Percentiles rank a stretch among this genome's conserved stretches.
Conservation (phyloP, 2,113 vertebrate genomes). For the Oophaga pumilio region DNA sequence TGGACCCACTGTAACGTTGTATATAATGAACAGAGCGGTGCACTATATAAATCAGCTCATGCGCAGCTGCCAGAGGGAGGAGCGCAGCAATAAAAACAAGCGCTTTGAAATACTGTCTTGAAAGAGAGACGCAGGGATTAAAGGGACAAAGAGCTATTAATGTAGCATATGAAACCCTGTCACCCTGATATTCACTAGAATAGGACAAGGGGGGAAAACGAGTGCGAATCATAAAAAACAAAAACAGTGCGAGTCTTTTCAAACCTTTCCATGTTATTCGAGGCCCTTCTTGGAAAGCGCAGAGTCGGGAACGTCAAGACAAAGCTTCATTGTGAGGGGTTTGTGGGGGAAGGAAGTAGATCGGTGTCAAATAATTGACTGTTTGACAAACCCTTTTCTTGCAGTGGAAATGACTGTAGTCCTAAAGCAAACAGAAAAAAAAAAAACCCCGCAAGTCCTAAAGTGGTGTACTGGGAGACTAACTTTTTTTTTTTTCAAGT, state of each 20-base stretch:
- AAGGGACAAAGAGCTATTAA: conserved; percentile 50
- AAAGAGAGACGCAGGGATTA: conserved; percentile 44
- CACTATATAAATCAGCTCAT: conserved; percentile 23
- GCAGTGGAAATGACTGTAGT: conserved; percentile 16
- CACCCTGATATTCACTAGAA: conserved; percentile 25
- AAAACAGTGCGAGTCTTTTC: neutral
- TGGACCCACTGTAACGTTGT: neutral
- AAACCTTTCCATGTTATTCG: conserved; percentile 36
- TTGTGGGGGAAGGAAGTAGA: conserved; percentile 42
- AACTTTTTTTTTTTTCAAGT: neutral
- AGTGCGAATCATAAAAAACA: neutral
- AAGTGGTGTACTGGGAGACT: neutral
- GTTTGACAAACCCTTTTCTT: conserved; percentile 37
- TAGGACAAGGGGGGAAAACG: conserved; percentile 4
- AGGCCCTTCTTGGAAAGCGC: conserved; percentile 24
- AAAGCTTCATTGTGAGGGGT: conserved; percentile 31
- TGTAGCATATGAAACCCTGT: conserved; percentile 39
- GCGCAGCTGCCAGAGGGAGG: conserved; percentile 36
- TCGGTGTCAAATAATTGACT: conserved; percentile 46
- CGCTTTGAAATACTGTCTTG: conserved; percentile 36
- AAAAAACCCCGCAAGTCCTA: neutral
- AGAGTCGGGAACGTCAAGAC: conserved; percentile 30
- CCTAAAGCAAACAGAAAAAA: conserved; percentile 30
- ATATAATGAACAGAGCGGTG: neutral
- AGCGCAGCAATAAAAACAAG: conserved; percentile 38